Base-by-base conservation (phyloP, 2,113 vertebrate species). In the Phocoena sinus region DNA sequence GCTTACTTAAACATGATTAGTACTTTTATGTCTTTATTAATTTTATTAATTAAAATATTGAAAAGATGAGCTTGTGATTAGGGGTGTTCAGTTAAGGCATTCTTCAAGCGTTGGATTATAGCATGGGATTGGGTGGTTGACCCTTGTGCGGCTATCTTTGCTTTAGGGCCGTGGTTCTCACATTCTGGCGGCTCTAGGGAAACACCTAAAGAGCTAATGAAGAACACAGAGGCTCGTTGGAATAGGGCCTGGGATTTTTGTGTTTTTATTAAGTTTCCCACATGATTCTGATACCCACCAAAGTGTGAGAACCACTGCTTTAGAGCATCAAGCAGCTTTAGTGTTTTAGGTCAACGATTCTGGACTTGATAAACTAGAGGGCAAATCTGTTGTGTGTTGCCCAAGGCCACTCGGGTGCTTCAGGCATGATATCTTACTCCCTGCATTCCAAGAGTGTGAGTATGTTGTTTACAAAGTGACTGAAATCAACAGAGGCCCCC, bases 21-120 rank as follows among this genome's bases (percentile, higher is more conserved):
- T 83, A 31, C 21, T 76, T 94, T 92, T 79, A 36, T 82, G 31
- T 76, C 80, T 96, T 95, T 81, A 87, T 95, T 96, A 63, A 94
- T 97, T 96, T 81, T 70, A 93, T 89, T 95, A 84, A 90, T 95
- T 70, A 56, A 88, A 77, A 20, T 77, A 89, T 73, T 77, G 77
- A 93, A 87, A 71, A 23, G 6, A 65, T 65, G 93, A 68, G 26
- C 60, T 91, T 85, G 60, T 76, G 88, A 91, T 86, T 62, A 88
- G 85, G 60, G 73, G 6, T 73, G 25, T 70, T 86, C 41, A 56
- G 4, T 41, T 33, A 67, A 86, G 25, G 25, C 28, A 21, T 63
- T 84, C 44, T 70, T 26, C 36, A 53, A 25, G 28, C 36, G 26
- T 38, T 62, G 44, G 53, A 3, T 68, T 62, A 13, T 7, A 68